Evolutionary conservation across 1,140 invertebrate genomes (phyloP).

Genomic region (Coenobita brevimanus): DNA sequence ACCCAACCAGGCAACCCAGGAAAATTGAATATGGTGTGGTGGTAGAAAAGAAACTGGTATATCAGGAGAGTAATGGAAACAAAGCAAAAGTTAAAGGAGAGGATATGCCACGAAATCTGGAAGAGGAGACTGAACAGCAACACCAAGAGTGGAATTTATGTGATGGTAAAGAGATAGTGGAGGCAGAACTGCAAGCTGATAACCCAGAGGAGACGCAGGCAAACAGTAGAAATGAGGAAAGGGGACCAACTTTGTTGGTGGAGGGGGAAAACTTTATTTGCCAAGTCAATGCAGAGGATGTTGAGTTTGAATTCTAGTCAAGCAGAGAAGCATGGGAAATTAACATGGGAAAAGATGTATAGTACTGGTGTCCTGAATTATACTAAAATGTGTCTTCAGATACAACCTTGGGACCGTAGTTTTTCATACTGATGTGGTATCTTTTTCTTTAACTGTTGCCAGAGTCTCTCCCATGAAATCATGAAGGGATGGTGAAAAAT

Average conservation of each 20-base stretch:
- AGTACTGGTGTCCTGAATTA: not conserved
- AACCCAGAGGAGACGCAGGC: not conserved
- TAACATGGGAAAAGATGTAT: not conserved
- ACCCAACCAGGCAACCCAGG: not conserved
- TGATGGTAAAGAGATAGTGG: no score
- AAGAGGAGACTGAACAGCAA: no score
- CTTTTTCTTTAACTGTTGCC: no score
- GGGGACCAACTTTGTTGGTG: not conserved
- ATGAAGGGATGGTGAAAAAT: no score
- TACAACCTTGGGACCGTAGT: no score
- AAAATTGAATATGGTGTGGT: not conserved
- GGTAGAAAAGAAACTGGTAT: not conserved
- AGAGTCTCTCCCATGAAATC: no score
- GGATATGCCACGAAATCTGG: no score
- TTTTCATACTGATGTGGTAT: no score
- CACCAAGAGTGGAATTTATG: no score
- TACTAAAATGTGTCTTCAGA: no score
- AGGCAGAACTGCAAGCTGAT: not conserved
- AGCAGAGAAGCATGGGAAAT: not conserved
- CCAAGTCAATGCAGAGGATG: not conserved
- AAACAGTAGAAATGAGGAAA: not conserved
- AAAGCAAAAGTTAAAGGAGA: not conserved
- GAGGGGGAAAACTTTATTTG: slow-evolving; percentile 29
- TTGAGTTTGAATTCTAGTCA: slow-evolving; percentile 15
- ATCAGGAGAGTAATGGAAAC: not conserved